These are phyloP conservation scores for Caenorhabditis latens DNA, from an alignment of 1,140 invertebrate species.

Conservation along the genomic window DNA sequence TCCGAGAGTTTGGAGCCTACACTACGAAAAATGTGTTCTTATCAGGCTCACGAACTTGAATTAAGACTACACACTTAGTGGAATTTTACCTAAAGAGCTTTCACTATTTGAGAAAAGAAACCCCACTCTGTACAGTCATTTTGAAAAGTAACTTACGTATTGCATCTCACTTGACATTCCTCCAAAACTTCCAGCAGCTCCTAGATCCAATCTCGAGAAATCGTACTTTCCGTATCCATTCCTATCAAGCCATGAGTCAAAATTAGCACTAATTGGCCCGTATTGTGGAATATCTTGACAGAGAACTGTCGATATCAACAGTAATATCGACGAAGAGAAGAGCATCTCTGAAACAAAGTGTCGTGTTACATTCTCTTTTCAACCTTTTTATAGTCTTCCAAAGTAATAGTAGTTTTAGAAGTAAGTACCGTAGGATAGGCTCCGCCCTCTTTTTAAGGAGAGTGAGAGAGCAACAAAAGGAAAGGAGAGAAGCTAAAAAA, in stretches of 20 bases:
- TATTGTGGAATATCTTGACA: slow-evolving; percentile 30
- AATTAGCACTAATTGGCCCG: slow-evolving; percentile 28
- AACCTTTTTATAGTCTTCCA: neutral
- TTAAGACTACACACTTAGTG: no score
- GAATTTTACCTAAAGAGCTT: no score
- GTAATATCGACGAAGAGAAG: neutral
- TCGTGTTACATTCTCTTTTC: neutral
- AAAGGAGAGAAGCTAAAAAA: neutral
- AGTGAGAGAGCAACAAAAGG: neutral
- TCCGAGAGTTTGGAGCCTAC: neutral
- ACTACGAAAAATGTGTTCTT: neutral
- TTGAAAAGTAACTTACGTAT: neutral
- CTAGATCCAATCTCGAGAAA: neutral
- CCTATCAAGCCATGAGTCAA: slow-evolving; percentile 28
- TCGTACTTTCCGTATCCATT: slow-evolving; percentile 30
- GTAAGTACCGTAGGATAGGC: slow-evolving; percentile 13
- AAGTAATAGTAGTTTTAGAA: slow-evolving; percentile 29
- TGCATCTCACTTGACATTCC: slow-evolving; percentile 42
- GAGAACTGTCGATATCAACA: slow-evolving; percentile 21
- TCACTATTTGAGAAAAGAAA: no score
- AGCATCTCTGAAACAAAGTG: slow-evolving; percentile 2
- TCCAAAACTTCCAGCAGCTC: slow-evolving; percentile 44
- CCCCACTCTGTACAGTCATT: no score
- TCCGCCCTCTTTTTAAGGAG: slow-evolving; percentile 11
- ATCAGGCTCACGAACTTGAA: no score